Evolutionary conservation across 1,140 invertebrate genomes (phyloP).

Genomic region (Chelonus insularis): DNA sequence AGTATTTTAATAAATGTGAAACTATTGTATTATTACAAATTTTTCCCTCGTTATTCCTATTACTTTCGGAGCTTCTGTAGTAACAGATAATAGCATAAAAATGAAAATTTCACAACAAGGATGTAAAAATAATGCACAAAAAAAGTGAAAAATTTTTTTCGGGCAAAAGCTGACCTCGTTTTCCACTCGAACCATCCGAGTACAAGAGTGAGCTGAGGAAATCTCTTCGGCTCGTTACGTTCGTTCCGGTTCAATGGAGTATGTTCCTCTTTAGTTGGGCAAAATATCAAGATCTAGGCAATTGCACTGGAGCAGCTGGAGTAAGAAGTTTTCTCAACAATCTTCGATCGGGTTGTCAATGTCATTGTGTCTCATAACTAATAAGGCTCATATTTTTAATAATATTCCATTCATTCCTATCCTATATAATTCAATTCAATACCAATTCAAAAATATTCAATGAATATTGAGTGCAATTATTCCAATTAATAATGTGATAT

Average conservation of each 20-base stretch:
- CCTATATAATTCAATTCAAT: too few species aligned
- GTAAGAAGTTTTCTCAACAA: background rate
- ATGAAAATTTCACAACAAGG: background rate
- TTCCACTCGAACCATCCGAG: slow-evolving; percentile 11
- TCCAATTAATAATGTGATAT: too few species aligned
- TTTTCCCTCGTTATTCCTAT: too few species aligned
- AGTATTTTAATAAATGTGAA: too few species aligned
- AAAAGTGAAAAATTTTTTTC: slow-evolving; percentile 9
- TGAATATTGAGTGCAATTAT: too few species aligned
- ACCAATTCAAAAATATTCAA: background rate
- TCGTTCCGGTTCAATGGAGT: slow-evolving; percentile 17
- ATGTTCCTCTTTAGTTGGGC: slow-evolving; percentile 1
- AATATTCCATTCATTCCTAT: too few species aligned
- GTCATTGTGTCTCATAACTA: too few species aligned
- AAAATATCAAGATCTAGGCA: slow-evolving; percentile 13
- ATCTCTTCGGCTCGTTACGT: slow-evolving; percentile 18
- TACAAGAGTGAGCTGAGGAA: background rate
- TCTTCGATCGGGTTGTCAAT: too few species aligned
- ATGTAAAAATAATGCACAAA: background rate
- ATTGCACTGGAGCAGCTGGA: background rate
- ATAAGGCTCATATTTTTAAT: too few species aligned
- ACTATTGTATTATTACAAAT: too few species aligned
- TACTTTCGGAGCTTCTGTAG: too few species aligned
- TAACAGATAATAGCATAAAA: too few species aligned
- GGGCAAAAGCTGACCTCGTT: slow-evolving; percentile 16